Evolutionary conservation across 2,888 invertebrate genomes (phyloP).

Genomic region (Pristionchus japonicus): DNA sequence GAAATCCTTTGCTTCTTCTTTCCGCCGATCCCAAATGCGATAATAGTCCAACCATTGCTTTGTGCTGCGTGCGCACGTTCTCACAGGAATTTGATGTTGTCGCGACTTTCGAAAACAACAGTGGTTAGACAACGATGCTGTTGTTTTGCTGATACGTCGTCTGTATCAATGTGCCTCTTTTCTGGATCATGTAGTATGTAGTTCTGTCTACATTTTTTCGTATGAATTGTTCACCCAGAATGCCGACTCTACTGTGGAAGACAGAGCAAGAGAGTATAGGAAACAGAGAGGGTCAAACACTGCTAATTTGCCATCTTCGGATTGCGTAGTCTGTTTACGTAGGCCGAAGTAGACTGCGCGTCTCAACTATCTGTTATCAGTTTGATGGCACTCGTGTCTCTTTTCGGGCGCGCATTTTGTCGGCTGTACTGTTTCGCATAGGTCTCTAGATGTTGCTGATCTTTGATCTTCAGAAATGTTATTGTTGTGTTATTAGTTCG

Average conservation of each 20-base stretch:
- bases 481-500: neutral
- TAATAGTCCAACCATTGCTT: too few species aligned
- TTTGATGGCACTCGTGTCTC: neutral
- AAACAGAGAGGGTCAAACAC: neutral
- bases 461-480: neutral
- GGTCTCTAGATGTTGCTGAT: too few species aligned
- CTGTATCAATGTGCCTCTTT: neutral
- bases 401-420: too few species aligned
- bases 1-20: too few species aligned
- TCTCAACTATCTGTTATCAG: neutral
- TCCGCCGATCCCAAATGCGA: too few species aligned
- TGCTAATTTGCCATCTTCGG: neutral
- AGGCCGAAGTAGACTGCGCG: neutral
- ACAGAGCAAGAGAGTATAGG: neutral
- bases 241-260: neutral
- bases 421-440: too few species aligned
- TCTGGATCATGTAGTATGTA: neutral
- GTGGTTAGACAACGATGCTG: neutral
- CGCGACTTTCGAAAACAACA: neutral
- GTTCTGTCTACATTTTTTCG: neutral
- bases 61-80: neutral
- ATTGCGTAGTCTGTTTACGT: neutral
- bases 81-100: neutral
- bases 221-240: neutral
- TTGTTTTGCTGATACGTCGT: neutral